A percentile compares a stretch with the other conserved stretches of the same genome.
phyloP scores from a whole-genome alignment of 2,113 vertebrate genomes.

The Aplodontia rufa region DNA sequence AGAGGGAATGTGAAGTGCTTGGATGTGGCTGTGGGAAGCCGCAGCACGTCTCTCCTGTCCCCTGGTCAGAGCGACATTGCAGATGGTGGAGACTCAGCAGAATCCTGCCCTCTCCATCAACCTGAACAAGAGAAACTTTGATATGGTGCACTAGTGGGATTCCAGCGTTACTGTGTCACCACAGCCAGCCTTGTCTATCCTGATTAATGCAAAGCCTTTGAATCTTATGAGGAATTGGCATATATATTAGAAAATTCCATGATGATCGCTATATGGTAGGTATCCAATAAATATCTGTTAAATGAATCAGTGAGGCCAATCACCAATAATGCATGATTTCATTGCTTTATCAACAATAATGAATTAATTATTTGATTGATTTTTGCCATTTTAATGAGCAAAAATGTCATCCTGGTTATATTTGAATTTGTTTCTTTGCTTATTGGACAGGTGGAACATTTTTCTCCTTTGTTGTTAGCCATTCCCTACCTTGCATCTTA shows the following conservation, averaged over 20 bases:
- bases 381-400: not conserved
- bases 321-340: not conserved
- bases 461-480: not conserved
- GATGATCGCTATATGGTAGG: not conserved
- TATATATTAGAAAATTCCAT: not conserved
- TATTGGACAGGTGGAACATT: not conserved
- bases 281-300: not conserved
- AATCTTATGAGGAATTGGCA: not conserved
- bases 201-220: not conserved
- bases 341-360: not conserved
- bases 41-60: not conserved
- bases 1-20: not conserved
- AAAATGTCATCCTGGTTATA: not conserved
- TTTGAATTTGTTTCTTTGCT: constrained; percentile 22
- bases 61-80: not conserved
- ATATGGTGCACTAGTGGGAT: not conserved
- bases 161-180: not conserved
- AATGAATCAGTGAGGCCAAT: not conserved
- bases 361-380: not conserved
- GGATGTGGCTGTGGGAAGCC: not conserved
- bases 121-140: not conserved
- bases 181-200: not conserved
- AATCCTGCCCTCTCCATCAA: not conserved
- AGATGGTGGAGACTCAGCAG: not conserved
- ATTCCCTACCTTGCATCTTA: not conserved